Percentiles rank a stretch among this genome's conserved stretches.
Evolutionary conservation across 2,113 vertebrate genomes (phyloP).

Genomic region (Oceanodroma tethys): DNA sequence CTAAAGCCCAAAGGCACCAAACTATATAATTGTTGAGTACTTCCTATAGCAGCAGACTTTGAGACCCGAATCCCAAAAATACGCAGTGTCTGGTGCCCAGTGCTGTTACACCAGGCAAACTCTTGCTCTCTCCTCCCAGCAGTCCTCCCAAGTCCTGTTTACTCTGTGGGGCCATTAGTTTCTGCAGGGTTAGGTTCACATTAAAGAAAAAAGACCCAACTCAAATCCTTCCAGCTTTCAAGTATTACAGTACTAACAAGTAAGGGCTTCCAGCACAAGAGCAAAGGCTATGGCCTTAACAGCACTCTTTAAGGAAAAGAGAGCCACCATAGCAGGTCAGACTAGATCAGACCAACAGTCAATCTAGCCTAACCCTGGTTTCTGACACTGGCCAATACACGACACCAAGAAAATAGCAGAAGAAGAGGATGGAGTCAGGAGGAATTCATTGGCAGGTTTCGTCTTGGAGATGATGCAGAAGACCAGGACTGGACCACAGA

Average conservation of each 20-base stretch:
- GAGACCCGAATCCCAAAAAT: neutral
- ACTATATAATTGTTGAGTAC: neutral
- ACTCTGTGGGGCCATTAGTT: neutral
- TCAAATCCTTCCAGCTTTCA: neutral
- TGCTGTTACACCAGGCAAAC: neutral
- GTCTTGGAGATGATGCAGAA: neutral
- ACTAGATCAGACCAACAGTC: neutral
- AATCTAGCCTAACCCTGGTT: neutral
- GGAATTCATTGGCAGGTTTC: neutral
- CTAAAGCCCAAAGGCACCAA: neutral
- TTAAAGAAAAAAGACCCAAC: neutral
- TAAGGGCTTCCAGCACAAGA: neutral
- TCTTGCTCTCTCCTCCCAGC: neutral
- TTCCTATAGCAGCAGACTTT: neutral
- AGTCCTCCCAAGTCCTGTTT: neutral
- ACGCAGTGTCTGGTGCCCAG: neutral
- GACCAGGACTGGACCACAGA: neutral
- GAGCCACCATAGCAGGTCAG: neutral
- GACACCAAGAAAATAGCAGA: neutral
- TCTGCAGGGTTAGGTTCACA: neutral
- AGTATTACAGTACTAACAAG: fast-evolving
- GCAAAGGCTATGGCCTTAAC: neutral
- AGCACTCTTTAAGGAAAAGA: neutral
- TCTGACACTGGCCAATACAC: neutral
- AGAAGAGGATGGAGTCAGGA: neutral